phyloP scores from a whole-genome alignment of 2,113 vertebrate species.

The Lagopus leucura region DNA sequence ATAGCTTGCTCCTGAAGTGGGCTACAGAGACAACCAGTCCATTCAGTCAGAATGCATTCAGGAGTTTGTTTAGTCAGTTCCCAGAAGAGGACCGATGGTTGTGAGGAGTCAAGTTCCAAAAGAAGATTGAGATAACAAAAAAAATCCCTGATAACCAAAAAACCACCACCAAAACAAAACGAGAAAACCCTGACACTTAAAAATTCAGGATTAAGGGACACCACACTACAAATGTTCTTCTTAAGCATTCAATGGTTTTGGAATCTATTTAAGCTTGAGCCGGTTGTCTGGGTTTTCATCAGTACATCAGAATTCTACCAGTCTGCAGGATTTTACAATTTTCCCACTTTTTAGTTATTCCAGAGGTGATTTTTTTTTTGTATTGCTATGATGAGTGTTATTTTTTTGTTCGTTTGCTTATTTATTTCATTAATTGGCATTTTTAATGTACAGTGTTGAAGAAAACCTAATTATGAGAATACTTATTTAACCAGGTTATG shows the following conservation, averaged over 20 bases:
- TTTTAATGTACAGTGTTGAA: neutral
- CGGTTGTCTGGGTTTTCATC: neutral
- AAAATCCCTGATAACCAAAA: neutral
- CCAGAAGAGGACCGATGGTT: neutral
- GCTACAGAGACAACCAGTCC: neutral
- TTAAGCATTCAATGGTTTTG: neutral
- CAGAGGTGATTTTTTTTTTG: neutral
- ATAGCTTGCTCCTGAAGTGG: neutral
- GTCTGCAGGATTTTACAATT: neutral
- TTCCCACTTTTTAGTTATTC: neutral
- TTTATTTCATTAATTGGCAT: neutral
- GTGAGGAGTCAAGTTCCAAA: neutral
- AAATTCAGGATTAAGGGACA: neutral
- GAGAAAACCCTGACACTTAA: neutral
- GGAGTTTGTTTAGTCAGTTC: conserved; percentile 6
- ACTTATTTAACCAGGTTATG: neutral
- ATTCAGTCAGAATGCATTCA: neutral
- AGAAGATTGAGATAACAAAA: neutral
- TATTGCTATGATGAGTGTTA: too few species aligned
- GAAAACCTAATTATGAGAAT: neutral
- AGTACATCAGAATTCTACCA: neutral
- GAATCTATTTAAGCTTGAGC: neutral
- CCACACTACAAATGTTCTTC: neutral
- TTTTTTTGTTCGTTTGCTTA: neutral
- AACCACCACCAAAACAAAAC: neutral